Base-by-base conservation (phyloP, 2,888 invertebrate genomes). In the Agriopis leucophaearia region DNA sequence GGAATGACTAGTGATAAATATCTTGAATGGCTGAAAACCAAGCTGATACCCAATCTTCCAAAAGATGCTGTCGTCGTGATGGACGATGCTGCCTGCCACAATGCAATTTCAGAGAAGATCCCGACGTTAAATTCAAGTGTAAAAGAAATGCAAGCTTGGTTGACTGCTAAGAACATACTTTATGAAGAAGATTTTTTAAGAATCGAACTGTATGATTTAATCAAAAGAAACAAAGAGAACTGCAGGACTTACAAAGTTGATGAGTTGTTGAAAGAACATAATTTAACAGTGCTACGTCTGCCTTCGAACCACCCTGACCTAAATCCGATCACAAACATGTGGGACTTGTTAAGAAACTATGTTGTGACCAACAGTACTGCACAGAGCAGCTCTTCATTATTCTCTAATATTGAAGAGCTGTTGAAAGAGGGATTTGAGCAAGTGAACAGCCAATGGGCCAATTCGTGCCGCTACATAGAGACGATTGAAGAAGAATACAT, bases 141-240 rank as follows among this genome's bases (percentile, higher is more conserved):
- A 48, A 36, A 38, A 13, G 38, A 48, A 38, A 58, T 58, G 58
- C 47, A 48, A 12, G 38, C 5, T 9, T 58, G 58, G 58, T 38
- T 58, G 27, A 45, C 44, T 7, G 35, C 8, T 35, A 57, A 45
- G 38, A 48, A 58, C 16, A 48, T 47, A 15, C 16, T 38, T 8
- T 36, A 12, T 16, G 38, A 47, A 58, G 15, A 15, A 10, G 18
- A 48, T 38, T 15, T 36, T 10, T 16, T 13, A 1, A 48, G 36
- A 58, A 18, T 35, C n/a, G 57, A 57, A 35, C n/a, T 57, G n/a
- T 57, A 57, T 44, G 57, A 57, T n/a, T 48, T 58, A 9, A 48
- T 48, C 1, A 48, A 58, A 7, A 47, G 12, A 36, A 36, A 58
- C 47, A 47, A 47, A 47, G 47, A 18, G 9, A 36, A 13, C 35